Evolutionary conservation across 23 tunicate species (phyloP), one percentile per base, ranked within the genome.

Genomic region (Clavelina lepadiformis): DNA sequence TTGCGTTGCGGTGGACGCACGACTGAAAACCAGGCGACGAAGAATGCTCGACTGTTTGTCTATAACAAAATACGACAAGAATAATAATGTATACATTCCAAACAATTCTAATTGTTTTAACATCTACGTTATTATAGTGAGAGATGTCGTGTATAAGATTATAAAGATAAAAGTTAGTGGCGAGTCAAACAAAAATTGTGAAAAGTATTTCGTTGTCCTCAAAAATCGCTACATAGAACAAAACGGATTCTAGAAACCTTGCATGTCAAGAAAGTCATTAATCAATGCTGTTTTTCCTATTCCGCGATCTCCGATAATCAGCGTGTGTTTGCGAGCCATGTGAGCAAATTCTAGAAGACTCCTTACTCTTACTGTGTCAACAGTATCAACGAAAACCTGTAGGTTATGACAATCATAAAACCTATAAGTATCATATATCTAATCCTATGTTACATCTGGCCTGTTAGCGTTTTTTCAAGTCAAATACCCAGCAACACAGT

Each of bases 361-460:
- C 0, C 88, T 79, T 41, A 78, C 77, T 28, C 88, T 70, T 1
- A 89, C 76, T 18, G 97, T 89, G 41, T 89, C 88, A 44, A 75
- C 79, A 5, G 97, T 89, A 46, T 89, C 97, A n/a, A 89, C 89
- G 47, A 89, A 81, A 57, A 81, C 88, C 97, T 89, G 71, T 36
- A 56, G 25, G 36, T 26, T 35, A 54, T 34, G 5, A 62, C 28
- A 2, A 26, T 26, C 33, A 8, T 41, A 41, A 41, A 41, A 8
- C 15, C 11, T 41, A 8, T 41, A 15, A 15, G 15, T 8, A 41
- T 15, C 49, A 41, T 41, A 8, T 41, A 41, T 41, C 11, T 8
- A 41, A 41, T 8, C 15, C 15, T 41, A 41, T 41, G n/a, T n/a
- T n/a, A n/a, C n/a, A n/a, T n/a, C n/a, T n/a, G n/a, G n/a, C n/a